phyloP scores from a whole-genome alignment of 2,797 vertebrate species.

The Otolemur crassicaudatus region DNA sequence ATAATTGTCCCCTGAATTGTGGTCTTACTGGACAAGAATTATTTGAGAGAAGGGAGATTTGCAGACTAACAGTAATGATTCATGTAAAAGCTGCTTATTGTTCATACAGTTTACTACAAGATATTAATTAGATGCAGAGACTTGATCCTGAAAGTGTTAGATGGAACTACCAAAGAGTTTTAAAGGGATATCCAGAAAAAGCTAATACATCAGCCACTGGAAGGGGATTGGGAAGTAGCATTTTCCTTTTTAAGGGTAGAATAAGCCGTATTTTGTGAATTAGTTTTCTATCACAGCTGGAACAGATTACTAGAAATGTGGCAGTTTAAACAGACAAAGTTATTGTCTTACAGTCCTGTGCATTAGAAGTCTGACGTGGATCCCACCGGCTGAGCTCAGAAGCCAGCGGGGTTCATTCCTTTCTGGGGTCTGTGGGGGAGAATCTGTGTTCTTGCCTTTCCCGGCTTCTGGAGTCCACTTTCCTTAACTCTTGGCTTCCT shows the following conservation, averaged over 20 bases:
- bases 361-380: background rate
- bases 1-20: background rate
- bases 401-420: background rate
- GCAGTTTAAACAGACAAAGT: background rate
- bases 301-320: conserved; percentile 23
- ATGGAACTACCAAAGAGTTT: background rate
- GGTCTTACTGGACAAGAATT: background rate
- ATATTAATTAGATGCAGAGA: background rate
- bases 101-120: background rate
- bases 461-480: background rate
- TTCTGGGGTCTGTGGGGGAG: background rate
- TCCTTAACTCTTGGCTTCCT: background rate
- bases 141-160: background rate
- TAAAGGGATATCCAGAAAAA: background rate
- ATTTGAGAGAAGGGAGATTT: conserved; percentile 29
- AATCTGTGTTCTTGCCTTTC: background rate
- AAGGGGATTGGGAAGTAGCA: background rate
- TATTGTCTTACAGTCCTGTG: background rate
- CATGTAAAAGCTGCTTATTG: background rate
- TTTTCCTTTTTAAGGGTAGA: background rate
- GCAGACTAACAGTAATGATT: background rate
- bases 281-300: background rate
- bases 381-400: background rate
- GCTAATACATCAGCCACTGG: background rate
- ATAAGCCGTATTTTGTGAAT: background rate